Evolutionary conservation across 1,140 invertebrate species (phyloP).

Genomic region (Littorina saxatilis): DNA sequence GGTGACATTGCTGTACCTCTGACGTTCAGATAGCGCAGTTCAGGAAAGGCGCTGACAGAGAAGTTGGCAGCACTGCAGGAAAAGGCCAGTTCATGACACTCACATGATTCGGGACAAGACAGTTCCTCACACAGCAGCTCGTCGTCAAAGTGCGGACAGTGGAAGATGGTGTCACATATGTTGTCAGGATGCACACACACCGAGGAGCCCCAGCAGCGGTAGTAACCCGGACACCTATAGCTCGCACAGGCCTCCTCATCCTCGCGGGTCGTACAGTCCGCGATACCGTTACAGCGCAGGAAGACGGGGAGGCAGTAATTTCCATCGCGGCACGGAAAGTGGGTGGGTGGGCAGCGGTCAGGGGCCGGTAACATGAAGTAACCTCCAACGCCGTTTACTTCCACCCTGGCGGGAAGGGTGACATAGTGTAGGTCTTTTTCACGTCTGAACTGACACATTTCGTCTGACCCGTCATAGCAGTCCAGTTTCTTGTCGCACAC

Average conservation of each 20-base stretch:
- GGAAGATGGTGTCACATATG: slow-evolving; percentile 11
- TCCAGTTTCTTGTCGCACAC: slow-evolving; percentile 4
- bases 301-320: slow-evolving; percentile 31
- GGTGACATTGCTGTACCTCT: neutral
- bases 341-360: slow-evolving; percentile 23
- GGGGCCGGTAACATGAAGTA: no score
- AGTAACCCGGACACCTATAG: slow-evolving; percentile 15
- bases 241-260: slow-evolving; percentile 19
- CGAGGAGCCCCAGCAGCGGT: neutral
- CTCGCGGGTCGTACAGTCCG: slow-evolving; percentile 34
- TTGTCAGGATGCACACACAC: slow-evolving; percentile 15
- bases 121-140: neutral
- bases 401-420: neutral
- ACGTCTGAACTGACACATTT: neutral
- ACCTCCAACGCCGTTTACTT: neutral
- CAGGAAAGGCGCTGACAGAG: neutral
- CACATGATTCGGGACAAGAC: slow-evolving; percentile 11
- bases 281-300: slow-evolving; percentile 41
- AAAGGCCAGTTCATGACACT: slow-evolving; percentile 31
- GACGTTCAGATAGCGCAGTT: slow-evolving; percentile 29
- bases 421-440: neutral
- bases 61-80: slow-evolving; percentile 13
- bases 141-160: slow-evolving; percentile 6
- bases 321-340: slow-evolving; percentile 10
- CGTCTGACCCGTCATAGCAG: slow-evolving; percentile 10